Base-by-base conservation (phyloP, 1,140 invertebrate species). In the Nylanderia fulva region DNA sequence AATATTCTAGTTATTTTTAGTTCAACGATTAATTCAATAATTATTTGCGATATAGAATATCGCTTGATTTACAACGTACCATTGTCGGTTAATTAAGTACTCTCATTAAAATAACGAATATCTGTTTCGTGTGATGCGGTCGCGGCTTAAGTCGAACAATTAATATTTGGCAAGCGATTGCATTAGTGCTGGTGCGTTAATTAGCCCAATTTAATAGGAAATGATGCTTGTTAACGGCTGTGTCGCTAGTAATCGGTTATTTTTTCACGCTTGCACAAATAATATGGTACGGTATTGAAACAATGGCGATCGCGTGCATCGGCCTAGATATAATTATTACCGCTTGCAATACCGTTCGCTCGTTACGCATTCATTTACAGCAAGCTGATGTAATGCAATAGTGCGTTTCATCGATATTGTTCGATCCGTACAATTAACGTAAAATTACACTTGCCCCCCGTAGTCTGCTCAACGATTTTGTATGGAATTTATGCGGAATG, bases 291-390 rank as follows among this genome's bases (percentile, higher is more conserved):
- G 79, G 75, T 63, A 88, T 85, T 86, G 87, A 85, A 84, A 86
- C 87, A 84, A 84, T 82, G 87, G 54, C 56, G 64, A 86, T 86
- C 72, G 52, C 54, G 48, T 52, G 42, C 63, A 48, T 48, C 63
- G 69, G 68, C 60, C 33, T 72, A 86, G 80, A 90, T 90, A 89
- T 90, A 90, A 90, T 90, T 90, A 90, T 90, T 89, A 86, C 75
- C 52, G 69, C 74, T 69, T 79, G 87, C 88, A 68, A 72, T 86
- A 75, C 84, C 88, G 69, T 84, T 82, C 64, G 88, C 82, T 90
- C 82, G 88, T 90, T 89, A 90, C 45, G 85, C 85, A 89, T 89
- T 89, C 88, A 89, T 90, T 89, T 85, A 74, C 61, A 54, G 80
- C 76, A 24, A 58, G 33, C 76, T 75, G 80, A 66, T 90, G 85